Evolutionary conservation across 2,888 invertebrate species (phyloP), one percentile per base, ranked within the genome.

Genomic region (Dilophus febrilis): DNA sequence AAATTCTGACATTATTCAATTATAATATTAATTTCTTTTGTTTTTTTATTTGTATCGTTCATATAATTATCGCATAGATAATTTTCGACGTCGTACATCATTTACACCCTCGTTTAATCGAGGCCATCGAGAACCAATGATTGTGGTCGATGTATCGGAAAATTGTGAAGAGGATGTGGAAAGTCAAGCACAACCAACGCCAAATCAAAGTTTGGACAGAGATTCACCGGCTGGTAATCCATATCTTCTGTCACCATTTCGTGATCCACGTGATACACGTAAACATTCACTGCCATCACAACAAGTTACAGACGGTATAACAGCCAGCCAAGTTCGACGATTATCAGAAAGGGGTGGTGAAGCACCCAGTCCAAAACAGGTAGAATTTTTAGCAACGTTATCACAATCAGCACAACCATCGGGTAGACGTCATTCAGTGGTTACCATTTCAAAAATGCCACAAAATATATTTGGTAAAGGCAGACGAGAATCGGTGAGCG

Each of bases 261-360:
- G 82, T 17, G 82, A 82, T 50, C 65, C 72, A 38, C 64, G 77
- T 40, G 78, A 78, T 50, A 72, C 77, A 2, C 70, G 86, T 50
- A 86, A 86, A 53, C 81, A 84, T 52, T 86, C 85, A 18, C 63
- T 86, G 50, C 86, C 86, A 2, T 84, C 85, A 1, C 85, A 85
- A 2, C 77, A 82, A 49, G 86, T 85, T 51, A 80, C 81, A 19
- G 77, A 82, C 41, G 86, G 86, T 37, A 86, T 85, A 42, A 86
- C 85, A 33, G 86, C 86, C 31, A 84, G 84, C 49, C 85, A 86
- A 70, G 84, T 86, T 38, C 71, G 86, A 19, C 71, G 86, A 14
- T 64, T 86, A 28, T 86, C 85, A 28, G 86, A 86, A 51, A 69
- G 81, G 38, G 81, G 84, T 2, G 74, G 74, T 1, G 83, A 83